Evolutionary conservation across 2,113 vertebrate species (phyloP).

Genomic region (Chrysochloris asiatica): DNA sequence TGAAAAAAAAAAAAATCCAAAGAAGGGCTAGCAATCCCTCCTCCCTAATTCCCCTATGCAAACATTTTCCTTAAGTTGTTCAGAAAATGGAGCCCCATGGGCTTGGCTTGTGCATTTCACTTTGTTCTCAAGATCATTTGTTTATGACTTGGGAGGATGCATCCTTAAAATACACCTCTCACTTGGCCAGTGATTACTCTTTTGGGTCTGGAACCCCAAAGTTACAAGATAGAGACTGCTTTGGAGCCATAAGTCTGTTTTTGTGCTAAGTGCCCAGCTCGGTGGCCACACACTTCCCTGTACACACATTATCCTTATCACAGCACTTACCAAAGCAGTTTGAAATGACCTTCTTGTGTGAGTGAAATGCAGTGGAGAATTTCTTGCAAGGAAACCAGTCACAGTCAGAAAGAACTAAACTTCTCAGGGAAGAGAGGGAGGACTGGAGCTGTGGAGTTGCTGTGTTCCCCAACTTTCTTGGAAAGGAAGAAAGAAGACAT

Average conservation of each 20-base stretch:
- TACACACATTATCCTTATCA: neutral
- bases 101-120: neutral
- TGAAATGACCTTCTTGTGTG: neutral
- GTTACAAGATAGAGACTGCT: neutral
- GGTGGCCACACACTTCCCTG: neutral
- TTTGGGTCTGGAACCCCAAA: neutral
- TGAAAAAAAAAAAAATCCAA: neutral
- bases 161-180: neutral
- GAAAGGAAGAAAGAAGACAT: neutral
- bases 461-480: neutral
- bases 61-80: constrained; percentile 1
- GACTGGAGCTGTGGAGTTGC: neutral
- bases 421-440: neutral
- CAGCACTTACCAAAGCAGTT: neutral
- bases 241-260: neutral
- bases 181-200: neutral
- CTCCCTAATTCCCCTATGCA: neutral
- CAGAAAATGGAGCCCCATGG: neutral
- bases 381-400: constrained; percentile 9
- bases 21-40: neutral
- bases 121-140: constrained; percentile 18
- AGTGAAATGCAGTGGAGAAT: constrained; percentile 36
- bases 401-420: neutral
- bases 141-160: neutral
- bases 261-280: neutral